A percentile compares a stretch with the other conserved stretches of the same genome.
Conservation (phyloP, 2,888 invertebrate species). For the Punctoribates punctum region DNA sequence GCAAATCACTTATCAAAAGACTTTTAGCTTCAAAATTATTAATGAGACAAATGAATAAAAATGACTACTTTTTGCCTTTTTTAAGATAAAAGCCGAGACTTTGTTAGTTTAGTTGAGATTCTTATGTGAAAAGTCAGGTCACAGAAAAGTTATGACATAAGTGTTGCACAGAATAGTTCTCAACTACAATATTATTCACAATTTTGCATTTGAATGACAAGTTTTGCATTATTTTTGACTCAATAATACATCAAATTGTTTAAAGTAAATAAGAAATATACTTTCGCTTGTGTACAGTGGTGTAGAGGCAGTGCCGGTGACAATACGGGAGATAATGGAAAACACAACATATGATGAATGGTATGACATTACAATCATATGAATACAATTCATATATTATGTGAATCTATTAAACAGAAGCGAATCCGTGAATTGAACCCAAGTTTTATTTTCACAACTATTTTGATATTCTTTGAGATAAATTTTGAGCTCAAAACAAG, state of each 20-base stretch:
- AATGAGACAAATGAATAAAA: not conserved
- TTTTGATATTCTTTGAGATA: conserved; percentile 36
- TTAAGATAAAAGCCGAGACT: too few species aligned
- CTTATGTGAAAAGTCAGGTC: not conserved
- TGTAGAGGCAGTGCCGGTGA: not conserved
- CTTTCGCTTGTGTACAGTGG: not conserved
- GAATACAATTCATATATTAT: not conserved
- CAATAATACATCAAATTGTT: not conserved
- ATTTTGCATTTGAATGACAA: conserved; percentile 19
- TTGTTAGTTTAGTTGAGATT: too few species aligned
- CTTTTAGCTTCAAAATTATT: not conserved
- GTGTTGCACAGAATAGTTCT: too few species aligned
- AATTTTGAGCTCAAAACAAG: conserved; percentile 34
- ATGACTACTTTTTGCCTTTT: too few species aligned
- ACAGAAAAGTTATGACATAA: not conserved
- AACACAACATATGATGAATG: conserved; percentile 25
- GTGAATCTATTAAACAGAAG: conserved; percentile 17
- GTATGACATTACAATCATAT: conserved; percentile 17
- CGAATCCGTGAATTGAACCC: conserved; percentile 25
- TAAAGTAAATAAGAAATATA: conserved; percentile 31
- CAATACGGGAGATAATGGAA: not conserved
- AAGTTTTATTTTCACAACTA: not conserved
- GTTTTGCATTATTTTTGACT: not conserved
- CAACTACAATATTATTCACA: not conserved
- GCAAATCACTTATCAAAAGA: not conserved